Evolutionary conservation across 2,797 vertebrate genomes (phyloP).

Genomic region (Mastacembelus armatus): DNA sequence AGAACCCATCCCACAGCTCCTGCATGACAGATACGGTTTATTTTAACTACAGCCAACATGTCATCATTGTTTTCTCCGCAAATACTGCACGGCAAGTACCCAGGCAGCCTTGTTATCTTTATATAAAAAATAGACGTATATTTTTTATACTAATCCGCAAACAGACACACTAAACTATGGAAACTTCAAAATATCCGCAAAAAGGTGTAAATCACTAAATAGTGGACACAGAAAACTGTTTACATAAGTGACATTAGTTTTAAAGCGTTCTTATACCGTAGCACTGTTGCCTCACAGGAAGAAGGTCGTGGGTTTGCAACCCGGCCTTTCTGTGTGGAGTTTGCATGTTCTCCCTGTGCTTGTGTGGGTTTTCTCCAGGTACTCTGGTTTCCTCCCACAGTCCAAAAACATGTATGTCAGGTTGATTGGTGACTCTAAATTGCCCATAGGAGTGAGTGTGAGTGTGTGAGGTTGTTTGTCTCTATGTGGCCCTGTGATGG

Average conservation of each 20-base stretch:
- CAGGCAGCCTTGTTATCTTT: neutral
- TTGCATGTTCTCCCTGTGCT: too few relatives aligned
- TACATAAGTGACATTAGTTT: neutral
- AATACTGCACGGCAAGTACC: neutral
- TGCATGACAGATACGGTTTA: conserved; percentile 3
- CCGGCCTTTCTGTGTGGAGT: too few relatives aligned
- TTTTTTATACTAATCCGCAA: neutral
- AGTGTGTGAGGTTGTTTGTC: too few relatives aligned
- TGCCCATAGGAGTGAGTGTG: too few relatives aligned
- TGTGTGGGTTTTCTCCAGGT: too few relatives aligned
- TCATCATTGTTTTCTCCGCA: conserved; percentile 15
- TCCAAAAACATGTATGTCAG: too few relatives aligned
- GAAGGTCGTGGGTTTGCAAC: too few relatives aligned
- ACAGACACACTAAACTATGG: neutral
- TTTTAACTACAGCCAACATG: conserved; percentile 30
- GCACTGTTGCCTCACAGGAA: too few relatives aligned
- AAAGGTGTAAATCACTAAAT: neutral
- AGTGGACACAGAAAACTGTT: neutral
- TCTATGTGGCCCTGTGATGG: too few relatives aligned
- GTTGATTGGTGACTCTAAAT: too few relatives aligned
- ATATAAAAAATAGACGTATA: neutral
- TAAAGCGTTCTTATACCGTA: too few relatives aligned
- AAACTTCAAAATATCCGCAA: neutral
- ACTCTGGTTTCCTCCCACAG: too few relatives aligned
- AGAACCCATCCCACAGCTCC: conserved; percentile 39